Percentiles rank a stretch among this genome's conserved stretches.
Conservation (phyloP, 2,888 invertebrate species). For the Lordiphosa andalusiaca region DNA sequence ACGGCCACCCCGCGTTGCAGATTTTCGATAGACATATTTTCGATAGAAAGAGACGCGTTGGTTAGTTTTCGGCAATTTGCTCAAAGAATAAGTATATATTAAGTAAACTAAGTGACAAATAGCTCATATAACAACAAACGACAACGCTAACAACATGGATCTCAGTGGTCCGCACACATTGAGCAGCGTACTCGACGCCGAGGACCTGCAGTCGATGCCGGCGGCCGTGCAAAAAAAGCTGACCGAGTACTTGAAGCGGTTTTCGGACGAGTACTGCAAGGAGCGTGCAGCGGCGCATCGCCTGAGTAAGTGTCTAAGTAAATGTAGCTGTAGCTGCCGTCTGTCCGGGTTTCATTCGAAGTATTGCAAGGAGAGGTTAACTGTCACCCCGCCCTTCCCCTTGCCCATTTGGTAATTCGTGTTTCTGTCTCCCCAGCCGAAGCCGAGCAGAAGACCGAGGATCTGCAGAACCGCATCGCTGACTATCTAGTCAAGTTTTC, state of each 20-base stretch:
- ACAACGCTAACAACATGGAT: conserved; percentile 32
- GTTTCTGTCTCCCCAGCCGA: conserved; percentile 45
- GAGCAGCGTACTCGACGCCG: conserved; percentile 41
- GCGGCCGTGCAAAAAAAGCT: conserved; percentile 45
- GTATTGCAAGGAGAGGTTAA: no score
- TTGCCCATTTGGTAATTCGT: not conserved
- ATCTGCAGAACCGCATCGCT: conserved; percentile 84
- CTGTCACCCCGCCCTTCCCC: no score
- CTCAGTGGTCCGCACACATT: conserved; percentile 53
- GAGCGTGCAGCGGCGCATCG: conserved; percentile 41
- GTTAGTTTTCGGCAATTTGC: no score
- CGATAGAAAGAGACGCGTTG: no score
- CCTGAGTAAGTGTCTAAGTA: conserved; percentile 38
- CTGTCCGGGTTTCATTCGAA: no score
- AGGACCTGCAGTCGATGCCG: conserved; percentile 48
- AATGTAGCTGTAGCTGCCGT: no score
- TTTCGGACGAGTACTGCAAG: conserved; percentile 50
- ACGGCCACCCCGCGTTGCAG: no score
- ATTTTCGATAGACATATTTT: no score
- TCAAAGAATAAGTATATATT: no score
- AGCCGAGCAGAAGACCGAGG: conserved; percentile 77
- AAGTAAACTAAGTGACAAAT: not conserved
- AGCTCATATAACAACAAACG: not conserved
- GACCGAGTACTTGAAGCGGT: conserved; percentile 44
- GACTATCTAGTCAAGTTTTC: conserved; percentile 84